A percentile compares a stretch with the other conserved stretches of the same genome.
These are phyloP conservation scores for Rhabdornis inornatus DNA, from an alignment of 2,113 vertebrate genomes.

Conservation along the genomic window DNA sequence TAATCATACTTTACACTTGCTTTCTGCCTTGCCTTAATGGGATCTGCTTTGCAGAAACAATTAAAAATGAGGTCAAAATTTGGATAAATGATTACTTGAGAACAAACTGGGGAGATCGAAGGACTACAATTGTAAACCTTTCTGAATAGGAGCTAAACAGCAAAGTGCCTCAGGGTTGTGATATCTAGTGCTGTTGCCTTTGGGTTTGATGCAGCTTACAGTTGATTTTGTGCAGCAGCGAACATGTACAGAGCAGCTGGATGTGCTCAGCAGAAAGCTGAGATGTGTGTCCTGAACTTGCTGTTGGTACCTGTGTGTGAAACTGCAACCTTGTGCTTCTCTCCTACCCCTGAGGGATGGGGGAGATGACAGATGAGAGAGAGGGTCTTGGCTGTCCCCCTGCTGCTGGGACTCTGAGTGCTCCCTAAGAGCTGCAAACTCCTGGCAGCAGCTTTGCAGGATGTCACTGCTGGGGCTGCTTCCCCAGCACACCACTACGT, in stretches of 20 bases:
- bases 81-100: not conserved
- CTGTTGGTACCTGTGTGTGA: not conserved
- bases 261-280: not conserved
- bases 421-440: not conserved
- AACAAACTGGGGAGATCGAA: not conserved
- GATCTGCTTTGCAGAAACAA: not conserved
- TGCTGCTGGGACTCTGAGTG: not conserved
- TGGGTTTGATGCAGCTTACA: not conserved
- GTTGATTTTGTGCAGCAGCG: not conserved
- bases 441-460: not conserved
- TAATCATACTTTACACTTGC: not conserved
- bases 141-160: not conserved
- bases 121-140: not conserved
- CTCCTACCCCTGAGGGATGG: not conserved
- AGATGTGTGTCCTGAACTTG: accelerated
- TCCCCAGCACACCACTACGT: not conserved
- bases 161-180: not conserved
- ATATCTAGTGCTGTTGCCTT: not conserved
- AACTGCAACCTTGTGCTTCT: not conserved
- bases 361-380: not conserved
- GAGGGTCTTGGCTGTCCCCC: not conserved
- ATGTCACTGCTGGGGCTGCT: not conserved
- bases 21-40: not conserved
- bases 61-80: not conserved
- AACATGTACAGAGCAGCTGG: not conserved